Base-by-base conservation (phyloP, 2,888 invertebrate genomes). In the Sphecodes monilicornis region DNA sequence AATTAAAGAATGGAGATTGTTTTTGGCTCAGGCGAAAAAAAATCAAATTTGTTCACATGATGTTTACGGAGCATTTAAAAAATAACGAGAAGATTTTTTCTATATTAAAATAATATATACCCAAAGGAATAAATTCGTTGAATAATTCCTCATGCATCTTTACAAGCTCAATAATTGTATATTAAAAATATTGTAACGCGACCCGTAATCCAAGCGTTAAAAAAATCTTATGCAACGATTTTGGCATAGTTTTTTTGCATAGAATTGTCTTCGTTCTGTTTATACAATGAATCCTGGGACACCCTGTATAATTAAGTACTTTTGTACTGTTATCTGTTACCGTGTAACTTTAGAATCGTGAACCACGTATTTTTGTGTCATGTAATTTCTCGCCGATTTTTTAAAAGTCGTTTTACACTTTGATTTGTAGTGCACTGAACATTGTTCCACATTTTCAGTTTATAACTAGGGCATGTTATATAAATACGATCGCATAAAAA, bases 401-500 rank as follows among this genome's bases (percentile, higher is more conserved):
- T 50, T 36, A 13, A 50, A 50, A 43, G 22, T 70, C 50, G 22
- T 72, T 22, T 22, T n/a, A 75, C 41, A 18, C 16, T 50, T 75
- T 70, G 6, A 18, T 18, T n/a, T 29, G 22, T 43, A 16, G 46
- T 54, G 43, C 16, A 68, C 43, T 29, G 39, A 66, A 82, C 16
- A n/a, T 70, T 29, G 18, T 41, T 69, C 16, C 13, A 75, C 26
- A 18, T 39, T 46, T 69, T 39, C 39, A 46, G 68, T 70, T 11
- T n/a, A 29, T 39, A 74, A 39, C 46, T 79, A 74, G 41, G n/a
- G 36, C 46, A 39, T 41, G 68, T 68, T 68, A 69, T 68, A 69
- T 81, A 72, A 80, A 71, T 80, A 81, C 26, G 36, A 54, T 13
- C 32, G 22, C 46, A n/a, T 60, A 74, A 73, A 82, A 70, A 79